phyloP scores from a whole-genome alignment of 2,888 invertebrate species.

The Drosophila mettleri region DNA sequence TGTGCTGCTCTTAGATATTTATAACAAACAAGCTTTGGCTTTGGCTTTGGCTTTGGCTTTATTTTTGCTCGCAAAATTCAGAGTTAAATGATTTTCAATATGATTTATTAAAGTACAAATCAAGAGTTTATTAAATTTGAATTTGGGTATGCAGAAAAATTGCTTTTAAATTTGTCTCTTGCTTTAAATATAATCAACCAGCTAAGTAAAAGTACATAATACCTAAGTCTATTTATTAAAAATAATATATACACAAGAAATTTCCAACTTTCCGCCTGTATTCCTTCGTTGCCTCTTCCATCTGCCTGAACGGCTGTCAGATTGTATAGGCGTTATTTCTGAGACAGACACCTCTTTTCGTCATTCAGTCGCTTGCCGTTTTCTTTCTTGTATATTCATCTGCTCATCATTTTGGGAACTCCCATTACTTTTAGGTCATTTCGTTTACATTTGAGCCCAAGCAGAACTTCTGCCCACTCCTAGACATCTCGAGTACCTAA shows the following conservation, averaged over 20 bases:
- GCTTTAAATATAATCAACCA: background rate
- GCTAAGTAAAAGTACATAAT: background rate
- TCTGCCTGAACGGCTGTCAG: too few species aligned
- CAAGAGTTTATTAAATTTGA: background rate
- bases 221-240: background rate
- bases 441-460: background rate
- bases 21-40: background rate
- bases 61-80: background rate
- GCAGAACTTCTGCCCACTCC: background rate
- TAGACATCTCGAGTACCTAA: conserved; percentile 26
- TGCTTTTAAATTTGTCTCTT: background rate
- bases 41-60: background rate
- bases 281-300: background rate
- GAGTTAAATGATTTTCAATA: conserved; percentile 28
- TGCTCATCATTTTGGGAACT: background rate
- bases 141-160: background rate
- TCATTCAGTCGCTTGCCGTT: background rate
- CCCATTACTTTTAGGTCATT: background rate
- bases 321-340: too few species aligned
- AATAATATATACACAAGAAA: background rate
- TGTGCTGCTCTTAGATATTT: conserved; percentile 3
- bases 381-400: background rate
- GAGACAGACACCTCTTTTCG: too few species aligned
- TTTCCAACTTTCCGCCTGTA: background rate
- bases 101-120: conserved; percentile 1